Percentiles rank a stretch among this genome's conserved stretches.
These are phyloP conservation scores for Calameuta filiformis DNA, from an alignment of 2,888 invertebrate genomes.

Conservation along the genomic window DNA sequence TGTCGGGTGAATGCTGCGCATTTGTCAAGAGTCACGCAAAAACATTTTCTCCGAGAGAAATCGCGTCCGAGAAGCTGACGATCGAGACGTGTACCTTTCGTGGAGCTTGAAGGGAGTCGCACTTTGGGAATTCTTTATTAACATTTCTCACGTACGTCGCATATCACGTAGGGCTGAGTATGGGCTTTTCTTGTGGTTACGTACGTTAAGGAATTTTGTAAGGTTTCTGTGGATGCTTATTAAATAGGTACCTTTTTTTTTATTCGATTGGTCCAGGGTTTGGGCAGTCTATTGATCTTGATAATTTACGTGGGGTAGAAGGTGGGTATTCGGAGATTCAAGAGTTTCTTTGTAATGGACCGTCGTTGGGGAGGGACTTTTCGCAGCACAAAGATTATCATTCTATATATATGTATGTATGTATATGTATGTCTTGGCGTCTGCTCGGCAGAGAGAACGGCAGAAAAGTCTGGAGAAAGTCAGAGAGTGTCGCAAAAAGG, in stretches of 20 bases:
- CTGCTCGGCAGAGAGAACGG: conserved; percentile 30
- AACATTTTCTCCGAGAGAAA: neutral
- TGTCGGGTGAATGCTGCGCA: neutral
- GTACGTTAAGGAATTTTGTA: neutral
- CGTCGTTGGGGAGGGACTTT: neutral
- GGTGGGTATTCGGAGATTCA: neutral
- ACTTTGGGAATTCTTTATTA: neutral
- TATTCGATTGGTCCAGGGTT: neutral
- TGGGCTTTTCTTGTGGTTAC: neutral
- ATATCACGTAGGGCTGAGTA: neutral
- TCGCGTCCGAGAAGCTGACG: neutral
- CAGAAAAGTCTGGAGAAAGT: conserved; percentile 29
- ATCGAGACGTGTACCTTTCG: neutral
- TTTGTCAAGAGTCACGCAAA: neutral
- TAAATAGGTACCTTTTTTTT: neutral
- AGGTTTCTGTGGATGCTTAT: neutral
- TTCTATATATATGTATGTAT: neutral
- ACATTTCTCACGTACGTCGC: neutral
- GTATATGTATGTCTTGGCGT: neutral
- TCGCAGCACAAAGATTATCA: neutral
- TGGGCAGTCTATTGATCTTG: neutral
- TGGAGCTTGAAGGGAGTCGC: neutral
- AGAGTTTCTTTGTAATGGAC: neutral
- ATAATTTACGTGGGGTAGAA: neutral
- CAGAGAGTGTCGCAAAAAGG: conserved; percentile 33